These are phyloP conservation scores for Gymnobelideus leadbeateri DNA, from an alignment of 2,113 vertebrate genomes.

Conservation along the genomic window DNA sequence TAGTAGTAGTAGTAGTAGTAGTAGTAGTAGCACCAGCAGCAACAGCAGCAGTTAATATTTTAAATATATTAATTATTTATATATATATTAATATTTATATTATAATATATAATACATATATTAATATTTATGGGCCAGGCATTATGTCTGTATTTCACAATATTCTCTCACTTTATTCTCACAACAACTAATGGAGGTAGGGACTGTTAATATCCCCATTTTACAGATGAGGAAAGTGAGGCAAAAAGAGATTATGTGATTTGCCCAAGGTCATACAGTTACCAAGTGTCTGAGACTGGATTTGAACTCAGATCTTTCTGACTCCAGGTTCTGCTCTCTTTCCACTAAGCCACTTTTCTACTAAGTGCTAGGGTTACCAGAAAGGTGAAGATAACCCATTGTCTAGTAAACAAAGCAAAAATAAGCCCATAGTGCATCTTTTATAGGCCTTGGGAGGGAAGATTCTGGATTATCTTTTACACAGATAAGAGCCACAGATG, in stretches of 20 bases:
- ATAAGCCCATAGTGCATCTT: not conserved
- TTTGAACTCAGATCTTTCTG: not conserved
- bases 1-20: not conserved
- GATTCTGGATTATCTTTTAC: not conserved
- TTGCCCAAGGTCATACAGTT: not conserved
- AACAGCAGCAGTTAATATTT: not conserved
- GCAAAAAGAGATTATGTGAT: not conserved
- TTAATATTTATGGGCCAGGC: not conserved
- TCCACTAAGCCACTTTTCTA: not conserved
- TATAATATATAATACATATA: too few relatives aligned
- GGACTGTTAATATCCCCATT: not conserved
- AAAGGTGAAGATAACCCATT: not conserved
- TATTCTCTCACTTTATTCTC: not conserved
- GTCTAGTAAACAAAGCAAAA: constrained; percentile 5
- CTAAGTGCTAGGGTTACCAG: not conserved
- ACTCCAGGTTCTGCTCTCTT: not conserved
- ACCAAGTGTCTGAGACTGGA: not conserved
- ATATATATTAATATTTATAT: too few relatives aligned
- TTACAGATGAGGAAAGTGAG: not conserved
- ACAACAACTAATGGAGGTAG: not conserved
- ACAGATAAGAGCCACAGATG: not conserved
- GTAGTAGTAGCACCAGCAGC: too few relatives aligned
- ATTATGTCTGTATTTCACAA: not conserved
- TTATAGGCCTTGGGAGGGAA: not conserved
- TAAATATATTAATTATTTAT: too few relatives aligned